Conservation (phyloP, 1,140 invertebrate genomes). For the Pogonomyrmex californicus region DNA sequence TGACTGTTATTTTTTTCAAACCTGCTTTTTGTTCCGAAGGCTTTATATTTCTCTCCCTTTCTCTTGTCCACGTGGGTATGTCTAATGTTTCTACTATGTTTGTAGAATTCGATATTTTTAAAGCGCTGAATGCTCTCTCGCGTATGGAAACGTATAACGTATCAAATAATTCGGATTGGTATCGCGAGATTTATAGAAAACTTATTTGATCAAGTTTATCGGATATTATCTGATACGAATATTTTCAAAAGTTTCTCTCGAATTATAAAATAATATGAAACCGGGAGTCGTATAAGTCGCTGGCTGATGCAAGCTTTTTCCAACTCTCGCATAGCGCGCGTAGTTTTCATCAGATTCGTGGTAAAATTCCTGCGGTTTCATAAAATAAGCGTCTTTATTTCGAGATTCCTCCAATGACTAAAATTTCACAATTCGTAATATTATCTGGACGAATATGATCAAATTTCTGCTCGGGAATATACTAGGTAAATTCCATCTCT, state of each 20-base stretch:
- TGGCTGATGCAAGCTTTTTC: background rate
- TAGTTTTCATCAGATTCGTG: background rate
- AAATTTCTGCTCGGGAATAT: background rate
- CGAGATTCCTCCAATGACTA: background rate
- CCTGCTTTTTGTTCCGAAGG: background rate
- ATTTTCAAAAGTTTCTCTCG: background rate
- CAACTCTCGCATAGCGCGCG: background rate
- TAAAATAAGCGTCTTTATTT: slow-evolving; percentile 29
- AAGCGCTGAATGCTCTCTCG: background rate
- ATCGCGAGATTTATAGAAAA: background rate
- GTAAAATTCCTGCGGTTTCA: background rate
- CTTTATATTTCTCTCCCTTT: background rate
- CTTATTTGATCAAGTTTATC: background rate
- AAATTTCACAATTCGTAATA: background rate
- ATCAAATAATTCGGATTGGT: background rate
- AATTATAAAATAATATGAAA: slow-evolving; percentile 3
- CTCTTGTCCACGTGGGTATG: background rate
- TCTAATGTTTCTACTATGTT: slow-evolving; percentile 11
- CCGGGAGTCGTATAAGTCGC: background rate
- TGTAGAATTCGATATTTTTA: slow-evolving; percentile 14
- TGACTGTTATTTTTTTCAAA: background rate
- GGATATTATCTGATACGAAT: background rate
- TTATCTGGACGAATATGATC: background rate
- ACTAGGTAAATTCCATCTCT: background rate
- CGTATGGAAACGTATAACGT: background rate